A percentile compares a stretch with the other conserved stretches of the same genome.
Evolutionary conservation across 2,888 invertebrate species (phyloP).

Genomic region (Mayetiola destructor): DNA sequence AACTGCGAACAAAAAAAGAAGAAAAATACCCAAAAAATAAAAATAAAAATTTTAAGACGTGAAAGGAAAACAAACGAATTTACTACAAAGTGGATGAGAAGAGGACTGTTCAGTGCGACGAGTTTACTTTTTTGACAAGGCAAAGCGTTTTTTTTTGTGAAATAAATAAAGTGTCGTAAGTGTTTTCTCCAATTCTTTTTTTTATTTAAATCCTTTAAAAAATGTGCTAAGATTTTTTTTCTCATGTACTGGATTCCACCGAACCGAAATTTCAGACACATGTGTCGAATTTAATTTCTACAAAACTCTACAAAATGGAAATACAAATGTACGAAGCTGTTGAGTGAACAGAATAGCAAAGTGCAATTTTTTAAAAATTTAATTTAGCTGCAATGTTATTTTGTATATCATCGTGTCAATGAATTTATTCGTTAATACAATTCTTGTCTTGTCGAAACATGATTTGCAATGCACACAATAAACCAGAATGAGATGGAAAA

Average conservation of each 20-base stretch:
- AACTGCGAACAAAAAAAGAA: neutral
- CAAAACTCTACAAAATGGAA: neutral
- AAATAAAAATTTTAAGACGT: too few species aligned
- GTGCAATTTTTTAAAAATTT: neutral
- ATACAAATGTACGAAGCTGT: neutral
- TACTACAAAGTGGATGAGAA: too few species aligned
- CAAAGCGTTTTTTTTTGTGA: neutral
- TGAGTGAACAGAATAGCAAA: neutral
- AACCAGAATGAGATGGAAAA: too few species aligned
- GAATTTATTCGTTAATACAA: neutral
- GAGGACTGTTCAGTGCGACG: too few species aligned
- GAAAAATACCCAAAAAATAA: too few species aligned
- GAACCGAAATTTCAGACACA: constrained; percentile 2
- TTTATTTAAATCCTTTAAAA: neutral
- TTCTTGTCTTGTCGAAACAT: neutral
- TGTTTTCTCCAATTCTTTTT: neutral
- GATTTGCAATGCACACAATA: neutral
- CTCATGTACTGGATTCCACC: neutral
- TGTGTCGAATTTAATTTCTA: neutral
- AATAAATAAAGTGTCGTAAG: constrained; percentile 11
- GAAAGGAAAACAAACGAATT: neutral
- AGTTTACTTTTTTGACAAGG: neutral
- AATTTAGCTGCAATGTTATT: neutral
- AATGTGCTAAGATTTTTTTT: too few species aligned
- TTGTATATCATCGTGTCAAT: too few species aligned